Percentiles rank a stretch among this genome's conserved stretches.
Evolutionary conservation across 2,797 vertebrate genomes (phyloP).

Genomic region (Muraenolepis orangiensis): DNA sequence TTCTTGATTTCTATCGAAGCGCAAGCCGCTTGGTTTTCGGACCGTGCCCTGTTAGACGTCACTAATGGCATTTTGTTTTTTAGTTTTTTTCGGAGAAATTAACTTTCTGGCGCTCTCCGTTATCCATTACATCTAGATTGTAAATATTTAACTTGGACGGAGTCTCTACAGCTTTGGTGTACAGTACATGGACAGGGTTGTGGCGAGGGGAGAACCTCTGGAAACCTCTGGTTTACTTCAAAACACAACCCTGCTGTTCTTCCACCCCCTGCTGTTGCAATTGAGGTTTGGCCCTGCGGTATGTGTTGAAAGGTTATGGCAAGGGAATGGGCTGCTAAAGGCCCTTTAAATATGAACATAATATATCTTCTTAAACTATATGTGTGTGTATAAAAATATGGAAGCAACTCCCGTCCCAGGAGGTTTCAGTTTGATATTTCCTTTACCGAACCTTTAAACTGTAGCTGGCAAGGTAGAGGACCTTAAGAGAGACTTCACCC

Average conservation of each 20-base stretch:
- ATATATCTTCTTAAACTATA: not conserved
- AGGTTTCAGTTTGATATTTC: not conserved
- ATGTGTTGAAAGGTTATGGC: conserved; percentile 27
- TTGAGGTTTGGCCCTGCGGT: conserved; percentile 32
- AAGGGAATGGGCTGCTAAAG: conserved; percentile 22
- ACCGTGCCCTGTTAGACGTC: conserved; percentile 18
- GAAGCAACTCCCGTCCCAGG: conserved; percentile 3
- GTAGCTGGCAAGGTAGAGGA: not conserved
- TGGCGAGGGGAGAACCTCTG: conserved; percentile 36
- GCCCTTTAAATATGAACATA: conserved; percentile 13
- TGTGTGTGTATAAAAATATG: not conserved
- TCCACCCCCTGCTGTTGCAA: conserved; percentile 44
- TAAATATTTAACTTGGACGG: conserved; percentile 66
- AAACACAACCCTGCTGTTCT: conserved; percentile 48
- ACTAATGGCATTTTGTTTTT: conserved; percentile 16
- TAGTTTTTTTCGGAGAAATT: conserved; percentile 47
- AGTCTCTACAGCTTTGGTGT: conserved; percentile 41
- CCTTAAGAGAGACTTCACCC: not conserved
- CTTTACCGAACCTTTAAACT: not conserved
- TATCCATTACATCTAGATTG: conserved; percentile 43
- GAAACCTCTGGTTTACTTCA: conserved; percentile 38
- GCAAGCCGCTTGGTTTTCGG: conserved; percentile 40
- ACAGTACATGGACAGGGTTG: conserved; percentile 40
- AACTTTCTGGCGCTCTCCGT: conserved; percentile 46
- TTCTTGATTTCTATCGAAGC: conserved; percentile 54